These are phyloP conservation scores for Etia nguti DNA, from an alignment of 2,113 vertebrate species.

Conservation along the genomic window DNA sequence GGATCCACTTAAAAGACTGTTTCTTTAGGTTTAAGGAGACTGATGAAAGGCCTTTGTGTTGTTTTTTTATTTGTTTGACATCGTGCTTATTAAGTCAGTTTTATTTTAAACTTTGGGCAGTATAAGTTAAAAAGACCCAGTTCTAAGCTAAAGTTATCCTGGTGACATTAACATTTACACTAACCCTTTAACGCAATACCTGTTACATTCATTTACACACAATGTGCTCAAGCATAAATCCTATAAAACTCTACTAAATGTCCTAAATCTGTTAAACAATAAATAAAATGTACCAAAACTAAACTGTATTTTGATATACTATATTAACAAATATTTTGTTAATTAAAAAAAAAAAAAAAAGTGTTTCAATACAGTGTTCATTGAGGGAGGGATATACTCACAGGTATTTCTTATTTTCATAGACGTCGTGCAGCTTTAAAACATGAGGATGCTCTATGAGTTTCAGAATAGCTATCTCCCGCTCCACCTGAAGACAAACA, in stretches of 20 bases:
- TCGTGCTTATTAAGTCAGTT: neutral
- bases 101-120: neutral
- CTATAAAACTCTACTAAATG: neutral
- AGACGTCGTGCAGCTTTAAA: slow-evolving; percentile 97
- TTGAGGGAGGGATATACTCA: slow-evolving; percentile 71
- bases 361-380: accelerated
- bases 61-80: neutral
- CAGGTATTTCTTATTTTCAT: slow-evolving; percentile 99
- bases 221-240: too few relatives aligned
- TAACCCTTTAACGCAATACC: neutral
- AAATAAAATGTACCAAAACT: neutral
- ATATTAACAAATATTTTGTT: neutral
- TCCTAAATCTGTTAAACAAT: neutral
- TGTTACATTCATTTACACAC: neutral
- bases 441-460: slow-evolving; percentile 98
- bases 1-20: neutral
- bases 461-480: slow-evolving; percentile 98
- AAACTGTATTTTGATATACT: neutral
- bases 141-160: accelerated
- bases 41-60: neutral
- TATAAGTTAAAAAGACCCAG: neutral
- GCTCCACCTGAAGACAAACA: slow-evolving; percentile 83
- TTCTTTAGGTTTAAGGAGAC: neutral
- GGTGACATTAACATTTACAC: neutral
- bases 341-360: accelerated